These are phyloP conservation scores for Scophthalmus maximus DNA, from an alignment of 2,113 vertebrate species.

Conservation along the genomic window DNA sequence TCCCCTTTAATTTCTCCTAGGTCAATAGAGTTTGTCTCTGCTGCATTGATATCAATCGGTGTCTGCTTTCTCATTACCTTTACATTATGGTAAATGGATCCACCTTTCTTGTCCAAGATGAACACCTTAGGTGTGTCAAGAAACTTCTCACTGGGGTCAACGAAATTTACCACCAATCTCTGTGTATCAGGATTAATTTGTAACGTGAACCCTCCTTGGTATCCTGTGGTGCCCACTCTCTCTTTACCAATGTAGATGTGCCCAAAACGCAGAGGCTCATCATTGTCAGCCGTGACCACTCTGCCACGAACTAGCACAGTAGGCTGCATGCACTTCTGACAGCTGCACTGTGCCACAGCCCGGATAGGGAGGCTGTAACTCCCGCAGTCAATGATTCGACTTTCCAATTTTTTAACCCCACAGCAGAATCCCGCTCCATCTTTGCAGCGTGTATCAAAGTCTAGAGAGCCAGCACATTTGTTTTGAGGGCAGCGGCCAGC, in stretches of 20 bases:
- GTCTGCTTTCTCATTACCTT: conserved; percentile 89
- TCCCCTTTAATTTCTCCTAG: conserved; percentile 84
- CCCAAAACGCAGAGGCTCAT: conserved; percentile 92
- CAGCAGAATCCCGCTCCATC: conserved; percentile 84
- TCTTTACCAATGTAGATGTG: conserved; percentile 88
- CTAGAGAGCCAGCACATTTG: conserved; percentile 81
- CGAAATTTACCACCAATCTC: conserved; percentile 90
- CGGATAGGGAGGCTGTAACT: conserved; percentile 87
- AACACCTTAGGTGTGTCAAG: conserved; percentile 91
- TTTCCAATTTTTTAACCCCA: conserved; percentile 85
- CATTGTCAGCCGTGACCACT: conserved; percentile 87
- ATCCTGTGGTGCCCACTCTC: conserved; percentile 90
- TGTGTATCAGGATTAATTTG: conserved; percentile 85
- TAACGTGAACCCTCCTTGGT: conserved; percentile 92
- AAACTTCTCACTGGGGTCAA: conserved; percentile 86
- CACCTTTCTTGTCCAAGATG: conserved; percentile 90
- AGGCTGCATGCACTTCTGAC: conserved; percentile 87
- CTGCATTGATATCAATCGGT: conserved; percentile 85
- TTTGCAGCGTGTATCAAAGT: conserved; percentile 83
- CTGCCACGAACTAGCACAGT: conserved; percentile 88
- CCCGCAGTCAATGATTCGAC: conserved; percentile 83
- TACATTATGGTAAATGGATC: conserved; percentile 91
- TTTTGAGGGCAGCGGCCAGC: conserved; percentile 88
- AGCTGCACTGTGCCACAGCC: conserved; percentile 88
- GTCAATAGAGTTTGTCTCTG: conserved; percentile 83